These are phyloP conservation scores for Oncopeltus fasciatus DNA, from an alignment of 1,140 invertebrate genomes.

Conservation along the genomic window DNA sequence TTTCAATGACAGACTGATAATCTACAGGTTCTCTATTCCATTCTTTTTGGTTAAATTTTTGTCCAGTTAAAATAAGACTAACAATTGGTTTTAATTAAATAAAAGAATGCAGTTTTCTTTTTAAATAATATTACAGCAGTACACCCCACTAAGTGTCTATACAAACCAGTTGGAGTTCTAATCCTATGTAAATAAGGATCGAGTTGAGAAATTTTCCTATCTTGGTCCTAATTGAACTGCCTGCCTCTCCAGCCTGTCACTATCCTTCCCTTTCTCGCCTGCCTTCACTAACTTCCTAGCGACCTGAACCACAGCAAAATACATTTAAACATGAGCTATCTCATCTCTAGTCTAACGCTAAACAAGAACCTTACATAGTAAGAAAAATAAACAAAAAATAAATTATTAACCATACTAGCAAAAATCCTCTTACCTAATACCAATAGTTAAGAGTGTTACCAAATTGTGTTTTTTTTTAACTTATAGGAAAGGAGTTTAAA, in stretches of 20 bases:
- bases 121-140: neutral
- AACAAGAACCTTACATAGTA: neutral
- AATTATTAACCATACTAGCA: neutral
- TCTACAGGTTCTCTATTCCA: neutral
- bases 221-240: constrained; percentile 14
- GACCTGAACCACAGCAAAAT: constrained; percentile 16
- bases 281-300: constrained; percentile 16
- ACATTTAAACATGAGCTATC: constrained; percentile 13
- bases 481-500: no score
- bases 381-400: neutral
- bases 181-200: constrained; percentile 4
- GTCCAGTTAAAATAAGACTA: neutral
- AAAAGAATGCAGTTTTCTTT: no score
- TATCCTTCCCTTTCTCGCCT: constrained; percentile 8
- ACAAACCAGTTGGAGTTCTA: constrained; percentile 2
- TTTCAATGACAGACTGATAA: neutral
- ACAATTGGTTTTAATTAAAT: neutral
- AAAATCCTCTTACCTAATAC: constrained; percentile 14
- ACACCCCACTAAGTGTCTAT: constrained; percentile 8
- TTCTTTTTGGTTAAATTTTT: neutral
- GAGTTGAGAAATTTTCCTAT: constrained; percentile 10
- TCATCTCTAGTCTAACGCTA: constrained; percentile 2
- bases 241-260: constrained; percentile 7
- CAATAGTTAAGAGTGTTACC: no score
- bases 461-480: no score